phyloP scores from a whole-genome alignment of 2,113 vertebrate genomes.

The Sciurus niger region DNA sequence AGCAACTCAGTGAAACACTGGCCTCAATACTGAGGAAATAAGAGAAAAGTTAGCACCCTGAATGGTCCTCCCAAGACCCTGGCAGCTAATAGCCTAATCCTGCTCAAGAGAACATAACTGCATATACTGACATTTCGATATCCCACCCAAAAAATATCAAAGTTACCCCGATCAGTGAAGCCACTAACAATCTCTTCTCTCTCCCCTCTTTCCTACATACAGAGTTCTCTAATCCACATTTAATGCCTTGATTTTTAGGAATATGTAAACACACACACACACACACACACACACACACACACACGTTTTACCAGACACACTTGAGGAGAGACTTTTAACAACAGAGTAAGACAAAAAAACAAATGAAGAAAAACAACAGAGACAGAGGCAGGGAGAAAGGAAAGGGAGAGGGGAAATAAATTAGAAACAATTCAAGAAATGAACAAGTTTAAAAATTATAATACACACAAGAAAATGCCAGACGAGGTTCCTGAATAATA shows the following conservation, averaged over 20 bases:
- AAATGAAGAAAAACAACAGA: not conserved
- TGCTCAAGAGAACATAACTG: conserved; percentile 1
- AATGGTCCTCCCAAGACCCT: not conserved
- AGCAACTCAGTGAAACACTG: not conserved
- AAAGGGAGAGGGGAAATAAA: not conserved
- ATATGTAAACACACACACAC: not conserved
- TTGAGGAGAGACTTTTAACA: not conserved
- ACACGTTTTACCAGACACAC: not conserved
- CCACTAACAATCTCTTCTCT: not conserved
- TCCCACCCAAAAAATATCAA: not conserved
- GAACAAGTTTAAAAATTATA: not conserved
- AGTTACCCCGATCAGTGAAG: not conserved
- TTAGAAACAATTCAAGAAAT: conserved; percentile 26
- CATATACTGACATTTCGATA: not conserved
- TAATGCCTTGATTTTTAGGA: not conserved
- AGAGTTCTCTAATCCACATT: not conserved
- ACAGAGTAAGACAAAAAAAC: not conserved
- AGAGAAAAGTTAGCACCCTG: not conserved
- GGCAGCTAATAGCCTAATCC: not conserved
- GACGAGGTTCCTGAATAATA: not conserved
- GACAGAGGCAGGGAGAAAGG: not conserved
- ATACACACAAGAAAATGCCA: not conserved
- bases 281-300: too few relatives aligned
- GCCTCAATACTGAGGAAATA: not conserved
- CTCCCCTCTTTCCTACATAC: not conserved